Evolutionary conservation across 2,888 invertebrate genomes (phyloP).

Genomic region (Drosophila austrosaltans): DNA sequence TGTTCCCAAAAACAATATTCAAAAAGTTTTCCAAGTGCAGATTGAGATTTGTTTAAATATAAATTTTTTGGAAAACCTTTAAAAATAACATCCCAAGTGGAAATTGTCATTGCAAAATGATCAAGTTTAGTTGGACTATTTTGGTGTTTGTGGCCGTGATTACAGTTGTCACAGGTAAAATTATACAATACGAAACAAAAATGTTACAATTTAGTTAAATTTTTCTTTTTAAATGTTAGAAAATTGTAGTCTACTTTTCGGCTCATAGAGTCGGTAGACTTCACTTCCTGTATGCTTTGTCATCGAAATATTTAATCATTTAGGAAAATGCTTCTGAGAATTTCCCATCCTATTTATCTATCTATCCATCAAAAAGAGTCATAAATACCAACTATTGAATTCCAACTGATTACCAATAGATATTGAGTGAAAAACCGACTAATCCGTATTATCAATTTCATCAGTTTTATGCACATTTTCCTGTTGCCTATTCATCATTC

Average conservation of each 20-base stretch:
- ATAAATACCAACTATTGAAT: conserved; percentile 56
- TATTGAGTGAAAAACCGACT: conserved; percentile 36
- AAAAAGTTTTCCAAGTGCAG: conserved; percentile 29
- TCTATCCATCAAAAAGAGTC: conserved; percentile 25
- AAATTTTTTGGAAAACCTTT: neutral
- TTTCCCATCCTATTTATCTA: conserved; percentile 36
- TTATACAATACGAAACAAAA: neutral
- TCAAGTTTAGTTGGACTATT: conserved; percentile 61
- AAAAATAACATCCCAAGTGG: too few species aligned
- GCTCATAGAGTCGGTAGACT: neutral
- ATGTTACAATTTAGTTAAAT: neutral
- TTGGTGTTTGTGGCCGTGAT: conserved; percentile 63
- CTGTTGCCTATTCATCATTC: conserved; percentile 54
- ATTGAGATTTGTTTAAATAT: conserved; percentile 24
- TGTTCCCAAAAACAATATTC: conserved; percentile 41
- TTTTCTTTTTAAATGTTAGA: neutral
- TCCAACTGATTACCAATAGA: conserved; percentile 54
- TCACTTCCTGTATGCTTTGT: conserved; percentile 1
- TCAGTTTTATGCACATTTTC: conserved; percentile 74
- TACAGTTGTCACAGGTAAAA: conserved; percentile 66
- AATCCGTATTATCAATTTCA: conserved; percentile 68
- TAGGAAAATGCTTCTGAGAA: conserved; percentile 40
- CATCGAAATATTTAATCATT: conserved; percentile 19
- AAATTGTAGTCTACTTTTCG: conserved; percentile 2
- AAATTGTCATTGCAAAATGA: conserved; percentile 47